phyloP scores from a whole-genome alignment of 2,113 vertebrate genomes.

The Geococcyx californianus region DNA sequence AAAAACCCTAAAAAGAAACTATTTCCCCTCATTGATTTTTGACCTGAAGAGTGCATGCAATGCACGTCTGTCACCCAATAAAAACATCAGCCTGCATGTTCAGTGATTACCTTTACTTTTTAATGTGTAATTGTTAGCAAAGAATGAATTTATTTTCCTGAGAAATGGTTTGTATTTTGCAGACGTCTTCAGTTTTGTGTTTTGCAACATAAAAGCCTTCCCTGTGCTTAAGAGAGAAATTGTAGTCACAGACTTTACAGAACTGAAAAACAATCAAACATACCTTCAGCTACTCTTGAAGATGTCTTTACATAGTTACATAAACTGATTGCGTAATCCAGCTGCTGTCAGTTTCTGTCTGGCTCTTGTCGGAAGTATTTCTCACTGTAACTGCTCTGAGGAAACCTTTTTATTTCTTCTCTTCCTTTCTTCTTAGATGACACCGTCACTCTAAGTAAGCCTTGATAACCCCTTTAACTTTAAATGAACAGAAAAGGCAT shows the following conservation, averaged over 20 bases:
- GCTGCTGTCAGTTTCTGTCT: conserved; percentile 7
- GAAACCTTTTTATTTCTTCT: conserved; percentile 18
- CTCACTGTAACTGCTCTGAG: not conserved
- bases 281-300: conserved; percentile 13
- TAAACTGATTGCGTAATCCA: conserved; percentile 32
- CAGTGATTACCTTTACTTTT: not conserved
- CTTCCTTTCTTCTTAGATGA: not conserved
- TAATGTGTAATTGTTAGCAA: not conserved
- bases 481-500: not conserved
- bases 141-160: not conserved
- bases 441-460: not conserved
- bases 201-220: not conserved
- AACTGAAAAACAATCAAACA: not conserved
- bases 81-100: not conserved
- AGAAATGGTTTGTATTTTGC: not conserved
- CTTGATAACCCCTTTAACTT: not conserved
- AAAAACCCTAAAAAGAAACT: not conserved
- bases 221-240: not conserved
- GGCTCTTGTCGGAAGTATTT: conserved; percentile 25
- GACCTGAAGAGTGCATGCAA: not conserved
- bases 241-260: not conserved
- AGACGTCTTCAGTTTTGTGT: not conserved
- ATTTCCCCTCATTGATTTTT: not conserved
- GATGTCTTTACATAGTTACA: conserved; percentile 1
- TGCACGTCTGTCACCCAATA: not conserved